These are phyloP conservation scores for Nothura maculosa DNA, from an alignment of 2,797 vertebrate species.

Conservation along the genomic window DNA sequence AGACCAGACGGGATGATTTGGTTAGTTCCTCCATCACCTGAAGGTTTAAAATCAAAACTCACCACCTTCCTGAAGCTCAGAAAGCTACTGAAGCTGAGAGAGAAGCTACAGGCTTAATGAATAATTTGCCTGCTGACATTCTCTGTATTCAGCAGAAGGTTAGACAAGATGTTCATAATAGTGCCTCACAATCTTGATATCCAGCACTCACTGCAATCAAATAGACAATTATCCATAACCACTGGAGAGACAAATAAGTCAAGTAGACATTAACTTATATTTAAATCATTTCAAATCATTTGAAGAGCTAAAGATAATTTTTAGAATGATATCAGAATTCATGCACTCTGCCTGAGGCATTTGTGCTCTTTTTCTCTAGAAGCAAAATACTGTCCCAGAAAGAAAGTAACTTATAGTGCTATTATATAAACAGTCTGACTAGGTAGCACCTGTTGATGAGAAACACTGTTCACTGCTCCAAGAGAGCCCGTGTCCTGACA, in stretches of 20 bases:
- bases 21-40: not conserved
- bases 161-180: conserved; percentile 49
- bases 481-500: not conserved
- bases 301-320: not conserved
- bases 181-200: conserved; percentile 19
- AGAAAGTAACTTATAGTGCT: not conserved
- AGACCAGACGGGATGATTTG: not conserved
- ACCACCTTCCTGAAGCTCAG: not conserved
- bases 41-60: not conserved
- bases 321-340: not conserved
- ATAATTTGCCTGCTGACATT: conserved; percentile 43
- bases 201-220: conserved; percentile 31
- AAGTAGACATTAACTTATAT: conserved; percentile 21
- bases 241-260: not conserved
- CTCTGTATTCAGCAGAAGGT: conserved; percentile 47
- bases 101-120: not conserved
- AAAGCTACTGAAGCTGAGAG: conserved; percentile 4
- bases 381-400: not conserved
- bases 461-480: not conserved
- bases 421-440: not conserved
- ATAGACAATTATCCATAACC: conserved; percentile 38
- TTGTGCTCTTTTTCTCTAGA: not conserved
- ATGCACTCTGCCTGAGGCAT: conserved; percentile 14
- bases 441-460: not conserved
- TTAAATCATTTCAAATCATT: not conserved